A percentile compares a stretch with the other conserved stretches of the same genome.
Conservation (phyloP, 2,113 vertebrate species). For the Glaucomys volans region DNA sequence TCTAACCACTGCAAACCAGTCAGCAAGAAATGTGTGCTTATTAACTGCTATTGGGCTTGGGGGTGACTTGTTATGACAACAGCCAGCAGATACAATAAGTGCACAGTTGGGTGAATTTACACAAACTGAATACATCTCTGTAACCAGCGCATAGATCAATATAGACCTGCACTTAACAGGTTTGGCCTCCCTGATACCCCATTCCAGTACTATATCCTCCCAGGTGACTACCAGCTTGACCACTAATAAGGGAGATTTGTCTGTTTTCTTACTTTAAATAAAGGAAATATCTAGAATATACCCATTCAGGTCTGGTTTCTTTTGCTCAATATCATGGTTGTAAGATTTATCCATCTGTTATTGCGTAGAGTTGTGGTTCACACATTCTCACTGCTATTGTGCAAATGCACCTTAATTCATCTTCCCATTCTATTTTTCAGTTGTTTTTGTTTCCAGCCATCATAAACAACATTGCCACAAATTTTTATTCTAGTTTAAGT, state of each 20-base stretch:
- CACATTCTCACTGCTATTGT: neutral
- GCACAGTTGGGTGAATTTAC: neutral
- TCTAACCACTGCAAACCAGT: neutral
- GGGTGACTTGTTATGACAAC: neutral
- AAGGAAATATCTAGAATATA: neutral
- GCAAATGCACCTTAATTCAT: neutral
- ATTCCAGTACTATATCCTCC: neutral
- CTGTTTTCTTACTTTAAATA: conserved; percentile 28
- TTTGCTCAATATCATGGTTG: neutral
- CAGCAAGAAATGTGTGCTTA: neutral
- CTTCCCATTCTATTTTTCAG: neutral
- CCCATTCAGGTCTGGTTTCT: neutral
- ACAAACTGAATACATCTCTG: neutral
- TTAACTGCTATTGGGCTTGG: neutral
- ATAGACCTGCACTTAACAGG: neutral
- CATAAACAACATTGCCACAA: neutral
- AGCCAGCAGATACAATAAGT: neutral
- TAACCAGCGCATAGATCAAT: neutral
- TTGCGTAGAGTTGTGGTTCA: neutral
- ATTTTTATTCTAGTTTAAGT: neutral
- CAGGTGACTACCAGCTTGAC: neutral
- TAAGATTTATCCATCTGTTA: neutral
- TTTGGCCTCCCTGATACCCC: no score
- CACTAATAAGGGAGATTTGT: neutral
- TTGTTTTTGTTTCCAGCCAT: neutral